phyloP scores from a whole-genome alignment of 1,140 invertebrate species.

The Drosophila arawakana region DNA sequence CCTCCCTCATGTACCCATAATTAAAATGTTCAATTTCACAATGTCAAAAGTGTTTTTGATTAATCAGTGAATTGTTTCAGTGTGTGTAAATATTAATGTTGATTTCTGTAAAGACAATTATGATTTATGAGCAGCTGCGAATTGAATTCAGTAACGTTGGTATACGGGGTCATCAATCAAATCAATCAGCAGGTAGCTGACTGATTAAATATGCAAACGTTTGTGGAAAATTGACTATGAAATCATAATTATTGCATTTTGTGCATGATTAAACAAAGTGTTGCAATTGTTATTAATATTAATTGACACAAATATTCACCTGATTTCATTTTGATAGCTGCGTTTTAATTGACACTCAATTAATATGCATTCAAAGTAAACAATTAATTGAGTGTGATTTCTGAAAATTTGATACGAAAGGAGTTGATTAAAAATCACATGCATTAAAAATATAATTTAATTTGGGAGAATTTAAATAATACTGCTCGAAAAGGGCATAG shows the following conservation, averaged over 20 bases:
- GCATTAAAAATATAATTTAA: too few relatives aligned
- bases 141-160: conserved; percentile 17
- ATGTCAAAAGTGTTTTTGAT: conserved; percentile 40
- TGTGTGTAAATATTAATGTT: conserved; percentile 62
- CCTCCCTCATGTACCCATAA: neutral
- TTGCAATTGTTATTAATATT: conserved; percentile 35
- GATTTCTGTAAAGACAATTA: conserved; percentile 51
- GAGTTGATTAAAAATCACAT: too few relatives aligned
- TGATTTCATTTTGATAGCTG: conserved; percentile 31
- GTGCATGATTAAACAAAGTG: conserved; percentile 50
- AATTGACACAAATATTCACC: conserved; percentile 41
- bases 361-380: neutral
- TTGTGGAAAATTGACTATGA: conserved; percentile 53
- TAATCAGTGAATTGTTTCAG: conserved; percentile 50
- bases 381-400: neutral
- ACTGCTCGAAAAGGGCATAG: neutral
- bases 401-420: too few relatives aligned
- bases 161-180: neutral
- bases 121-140: conserved; percentile 63
- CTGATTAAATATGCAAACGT: conserved; percentile 30
- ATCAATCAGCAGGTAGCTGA: conserved; percentile 30
- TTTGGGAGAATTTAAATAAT: too few relatives aligned
- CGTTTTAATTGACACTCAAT: conserved; percentile 29
- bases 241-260: conserved; percentile 64
- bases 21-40: conserved; percentile 27